These are phyloP conservation scores for Octonoba sinensis DNA, from an alignment of 2,888 invertebrate genomes.

Conservation along the genomic window DNA sequence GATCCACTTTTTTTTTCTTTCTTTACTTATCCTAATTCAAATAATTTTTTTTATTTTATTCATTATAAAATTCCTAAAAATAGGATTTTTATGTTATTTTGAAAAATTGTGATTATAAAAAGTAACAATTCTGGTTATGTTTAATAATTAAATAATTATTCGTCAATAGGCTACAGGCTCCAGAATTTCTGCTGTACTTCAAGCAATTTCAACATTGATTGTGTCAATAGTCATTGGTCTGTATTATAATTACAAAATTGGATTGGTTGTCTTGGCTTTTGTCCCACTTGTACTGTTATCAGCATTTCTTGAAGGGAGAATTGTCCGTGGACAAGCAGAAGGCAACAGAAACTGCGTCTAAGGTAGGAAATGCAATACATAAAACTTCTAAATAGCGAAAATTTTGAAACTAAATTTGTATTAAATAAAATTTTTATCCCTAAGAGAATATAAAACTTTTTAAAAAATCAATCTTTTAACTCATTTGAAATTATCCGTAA, in stretches of 20 bases:
- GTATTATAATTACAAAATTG: constrained; percentile 80
- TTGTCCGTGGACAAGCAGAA: constrained; percentile 77
- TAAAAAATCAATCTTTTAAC: no score
- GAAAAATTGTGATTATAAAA: no score
- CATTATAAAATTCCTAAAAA: no score
- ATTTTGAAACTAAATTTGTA: no score
- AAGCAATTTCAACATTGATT: constrained; percentile 73
- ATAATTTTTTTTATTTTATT: no score
- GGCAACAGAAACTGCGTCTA: constrained; percentile 78
- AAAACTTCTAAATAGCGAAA: no score
- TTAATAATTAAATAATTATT: neutral
- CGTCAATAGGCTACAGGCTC: constrained; percentile 79
- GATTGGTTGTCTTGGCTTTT: constrained; percentile 78
- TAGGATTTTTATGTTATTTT: no score
- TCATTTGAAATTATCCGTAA: no score
- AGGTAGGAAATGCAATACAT: constrained; percentile 73
- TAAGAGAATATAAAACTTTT: no score
- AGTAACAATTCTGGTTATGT: constrained; percentile 64
- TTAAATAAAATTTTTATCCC: no score
- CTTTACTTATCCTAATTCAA: no score
- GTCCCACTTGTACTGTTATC: constrained; percentile 79
- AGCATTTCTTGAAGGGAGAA: constrained; percentile 78
- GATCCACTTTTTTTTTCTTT: no score
- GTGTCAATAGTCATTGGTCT: constrained; percentile 79
- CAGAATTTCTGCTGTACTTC: constrained; percentile 80